Conservation (phyloP, 2,888 invertebrate genomes). For the Lypha dubia region DNA sequence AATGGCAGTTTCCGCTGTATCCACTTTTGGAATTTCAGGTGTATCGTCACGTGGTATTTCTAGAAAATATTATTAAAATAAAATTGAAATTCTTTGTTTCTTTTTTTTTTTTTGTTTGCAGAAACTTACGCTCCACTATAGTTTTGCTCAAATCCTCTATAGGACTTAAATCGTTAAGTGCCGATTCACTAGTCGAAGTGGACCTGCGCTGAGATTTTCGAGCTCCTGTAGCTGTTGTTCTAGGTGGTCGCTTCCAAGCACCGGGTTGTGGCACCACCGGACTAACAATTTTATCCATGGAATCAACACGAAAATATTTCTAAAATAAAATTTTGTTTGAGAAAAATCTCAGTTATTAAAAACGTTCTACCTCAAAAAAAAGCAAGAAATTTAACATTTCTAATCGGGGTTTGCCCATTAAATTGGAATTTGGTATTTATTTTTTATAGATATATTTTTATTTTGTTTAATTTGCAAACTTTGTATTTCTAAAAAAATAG, state of each 20-base stretch:
- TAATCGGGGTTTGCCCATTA: too few species aligned
- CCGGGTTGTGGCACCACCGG: constrained; percentile 96
- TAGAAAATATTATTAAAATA: constrained; percentile 66
- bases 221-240: constrained; percentile 81
- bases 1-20: constrained; percentile 74
- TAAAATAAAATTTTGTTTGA: constrained; percentile 58
- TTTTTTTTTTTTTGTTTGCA: neutral
- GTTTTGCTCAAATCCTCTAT: constrained; percentile 80
- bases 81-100: neutral
- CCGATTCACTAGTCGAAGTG: constrained; percentile 84
- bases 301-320: constrained; percentile 87
- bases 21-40: constrained; percentile 76
- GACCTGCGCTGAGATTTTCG: constrained; percentile 82
- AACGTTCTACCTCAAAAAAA: too few species aligned
- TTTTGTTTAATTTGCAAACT: too few species aligned
- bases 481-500: too few species aligned
- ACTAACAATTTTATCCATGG: constrained; percentile 94
- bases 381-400: too few species aligned
- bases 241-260: constrained; percentile 88
- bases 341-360: neutral
- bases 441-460: too few species aligned
- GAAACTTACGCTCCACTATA: constrained; percentile 77
- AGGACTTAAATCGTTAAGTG: constrained; percentile 82
- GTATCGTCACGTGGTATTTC: constrained; percentile 80
- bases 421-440: too few species aligned